Evolutionary conservation across 1,140 invertebrate species (phyloP).

Genomic region (Oryzaephilus surinamensis): DNA sequence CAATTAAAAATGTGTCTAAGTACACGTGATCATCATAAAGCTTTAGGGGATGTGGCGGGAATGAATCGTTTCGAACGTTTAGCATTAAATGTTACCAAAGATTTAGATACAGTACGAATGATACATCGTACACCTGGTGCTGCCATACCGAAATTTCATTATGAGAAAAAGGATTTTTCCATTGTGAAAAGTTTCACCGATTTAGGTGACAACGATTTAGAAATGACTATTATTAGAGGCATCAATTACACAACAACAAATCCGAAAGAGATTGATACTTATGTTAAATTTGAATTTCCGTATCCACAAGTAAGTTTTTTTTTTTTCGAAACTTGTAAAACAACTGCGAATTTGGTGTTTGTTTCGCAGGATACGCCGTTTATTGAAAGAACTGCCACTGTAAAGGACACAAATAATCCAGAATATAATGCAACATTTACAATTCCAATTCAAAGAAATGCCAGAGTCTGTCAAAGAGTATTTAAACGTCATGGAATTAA

Average conservation of each 20-base stretch:
- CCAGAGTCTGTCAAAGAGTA: conserved; percentile 66
- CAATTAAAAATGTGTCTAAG: conserved; percentile 77
- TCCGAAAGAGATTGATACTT: conserved; percentile 86
- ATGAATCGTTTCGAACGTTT: conserved; percentile 69
- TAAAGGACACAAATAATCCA: conserved; percentile 82
- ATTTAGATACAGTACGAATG: conserved; percentile 76
- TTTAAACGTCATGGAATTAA: conserved; percentile 85
- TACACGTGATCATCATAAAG: conserved; percentile 80
- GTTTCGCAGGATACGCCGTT: conserved; percentile 62
- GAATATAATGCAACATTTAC: conserved; percentile 72
- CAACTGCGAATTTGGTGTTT: too few species aligned
- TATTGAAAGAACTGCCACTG: conserved; percentile 60
- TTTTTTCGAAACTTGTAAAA: conserved; percentile 1
- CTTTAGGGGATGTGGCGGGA: conserved; percentile 86
- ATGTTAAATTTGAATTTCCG: conserved; percentile 89
- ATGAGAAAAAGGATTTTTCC: conserved; percentile 80
- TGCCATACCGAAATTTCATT: conserved; percentile 84
- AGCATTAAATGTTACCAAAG: conserved; percentile 72
- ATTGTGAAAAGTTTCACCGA: conserved; percentile 91
- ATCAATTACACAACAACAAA: conserved; percentile 77
- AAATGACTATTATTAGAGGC: conserved; percentile 77
- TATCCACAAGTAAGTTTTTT: conserved; percentile 62
- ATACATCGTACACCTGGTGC: conserved; percentile 47
- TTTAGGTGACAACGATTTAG: conserved; percentile 80
- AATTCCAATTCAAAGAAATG: conserved; percentile 68